Evolutionary conservation across 1,140 invertebrate genomes (phyloP).

Genomic region (Ooceraea biroi): DNA sequence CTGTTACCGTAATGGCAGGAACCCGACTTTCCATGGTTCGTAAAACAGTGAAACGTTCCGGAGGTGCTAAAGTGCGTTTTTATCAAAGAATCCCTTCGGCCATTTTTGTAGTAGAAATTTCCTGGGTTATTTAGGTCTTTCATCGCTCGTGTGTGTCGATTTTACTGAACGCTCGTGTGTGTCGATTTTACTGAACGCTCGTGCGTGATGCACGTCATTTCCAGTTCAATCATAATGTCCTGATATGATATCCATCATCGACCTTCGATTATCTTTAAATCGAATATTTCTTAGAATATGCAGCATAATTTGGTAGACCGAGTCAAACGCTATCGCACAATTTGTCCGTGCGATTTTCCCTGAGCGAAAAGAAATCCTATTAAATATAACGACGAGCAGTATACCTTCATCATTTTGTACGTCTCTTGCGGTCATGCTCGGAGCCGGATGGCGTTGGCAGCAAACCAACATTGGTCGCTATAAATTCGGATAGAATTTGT

Average conservation of each 20-base stretch:
- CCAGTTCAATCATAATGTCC: neutral
- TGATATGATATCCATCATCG: neutral
- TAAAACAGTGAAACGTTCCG: conserved; percentile 15
- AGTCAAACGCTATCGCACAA: neutral
- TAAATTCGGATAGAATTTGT: conserved; percentile 57
- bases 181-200: too few relatives aligned
- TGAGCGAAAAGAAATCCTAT: neutral
- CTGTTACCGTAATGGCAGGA: conserved; percentile 7
- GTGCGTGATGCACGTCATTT: too few relatives aligned
- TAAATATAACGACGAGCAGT: neutral
- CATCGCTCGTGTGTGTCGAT: neutral
- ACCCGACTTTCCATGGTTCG: conserved; percentile 12
- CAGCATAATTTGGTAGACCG: neutral
- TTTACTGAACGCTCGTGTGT: neutral
- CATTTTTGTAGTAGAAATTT: neutral
- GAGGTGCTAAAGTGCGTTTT: conserved; percentile 24
- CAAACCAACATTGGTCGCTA: conserved; percentile 52
- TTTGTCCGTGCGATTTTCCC: neutral
- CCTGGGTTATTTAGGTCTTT: neutral
- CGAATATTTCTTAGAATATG: neutral
- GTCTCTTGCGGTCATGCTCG: conserved; percentile 29
- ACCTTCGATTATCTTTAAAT: neutral
- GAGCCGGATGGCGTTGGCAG: conserved; percentile 45
- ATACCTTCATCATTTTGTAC: conserved; percentile 29
- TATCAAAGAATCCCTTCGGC: conserved; percentile 18